Evolutionary conservation across 1,140 invertebrate species (phyloP).

Genomic region (Zelostemma sp.): DNA sequence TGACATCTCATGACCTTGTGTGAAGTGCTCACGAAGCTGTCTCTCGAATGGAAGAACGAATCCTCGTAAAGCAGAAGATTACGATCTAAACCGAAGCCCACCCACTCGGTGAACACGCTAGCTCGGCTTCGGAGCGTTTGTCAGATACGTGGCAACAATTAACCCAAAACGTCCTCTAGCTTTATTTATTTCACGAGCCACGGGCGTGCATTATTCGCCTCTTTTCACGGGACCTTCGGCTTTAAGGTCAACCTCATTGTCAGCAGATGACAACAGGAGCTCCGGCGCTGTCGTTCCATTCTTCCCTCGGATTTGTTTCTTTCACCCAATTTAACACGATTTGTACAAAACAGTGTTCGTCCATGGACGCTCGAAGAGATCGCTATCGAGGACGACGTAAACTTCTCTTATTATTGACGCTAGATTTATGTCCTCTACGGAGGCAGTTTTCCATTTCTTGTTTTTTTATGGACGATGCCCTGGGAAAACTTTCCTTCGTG

Average conservation of each 20-base stretch:
- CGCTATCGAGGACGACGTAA: neutral
- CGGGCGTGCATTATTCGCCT: slow-evolving; percentile 34
- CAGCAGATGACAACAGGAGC: slow-evolving; percentile 1
- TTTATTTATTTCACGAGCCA: slow-evolving; percentile 55
- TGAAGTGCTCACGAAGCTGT: slow-evolving; percentile 36
- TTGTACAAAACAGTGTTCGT: slow-evolving; percentile 1
- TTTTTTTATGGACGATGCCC: too few species aligned
- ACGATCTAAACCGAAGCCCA: slow-evolving; percentile 63
- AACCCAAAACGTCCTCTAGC: slow-evolving; percentile 55
- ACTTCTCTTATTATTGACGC: neutral
- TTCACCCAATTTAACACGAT: slow-evolving; percentile 1
- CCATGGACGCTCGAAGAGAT: neutral
- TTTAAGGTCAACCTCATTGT: slow-evolving; percentile 32
- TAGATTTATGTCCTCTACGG: neutral
- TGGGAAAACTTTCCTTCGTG: too few species aligned
- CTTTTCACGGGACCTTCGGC: slow-evolving; percentile 14
- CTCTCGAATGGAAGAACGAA: slow-evolving; percentile 46
- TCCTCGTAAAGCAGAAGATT: slow-evolving; percentile 64
- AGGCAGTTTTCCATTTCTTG: neutral
- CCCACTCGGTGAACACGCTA: slow-evolving; percentile 56
- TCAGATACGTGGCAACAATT: slow-evolving; percentile 56
- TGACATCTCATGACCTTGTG: slow-evolving; percentile 23
- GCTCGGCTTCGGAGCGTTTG: slow-evolving; percentile 21
- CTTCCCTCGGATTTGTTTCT: slow-evolving; percentile 3
- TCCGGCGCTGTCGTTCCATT: neutral